Base-by-base conservation (phyloP, 2,888 invertebrate genomes). In the Thereva unica region DNA sequence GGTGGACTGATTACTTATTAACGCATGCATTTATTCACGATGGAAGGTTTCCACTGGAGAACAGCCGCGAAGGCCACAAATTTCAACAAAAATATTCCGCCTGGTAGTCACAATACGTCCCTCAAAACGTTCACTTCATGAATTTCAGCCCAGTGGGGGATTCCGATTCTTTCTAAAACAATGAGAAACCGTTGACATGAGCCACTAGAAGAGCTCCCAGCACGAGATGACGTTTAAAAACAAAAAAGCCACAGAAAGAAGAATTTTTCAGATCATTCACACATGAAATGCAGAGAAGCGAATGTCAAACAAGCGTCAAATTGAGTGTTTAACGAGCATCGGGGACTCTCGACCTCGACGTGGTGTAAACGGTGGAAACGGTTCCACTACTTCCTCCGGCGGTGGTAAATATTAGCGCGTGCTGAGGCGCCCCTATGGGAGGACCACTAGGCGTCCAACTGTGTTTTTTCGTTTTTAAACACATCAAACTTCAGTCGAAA, bases 391-490 rank as follows among this genome's bases (percentile, higher is more conserved):
- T 23, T 23, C 50, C 38, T 61, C 50, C 50, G 50, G 10, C 61
- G 50, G 61, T 50, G 61, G 61, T 50, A 67, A 73, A 74, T 65
- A 64, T 67, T 69, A 67, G 74, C 77, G 76, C 78, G 78, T 78
- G 78, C 78, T 78, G 79, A 76, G 78, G 77, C 75, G 75, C 75
- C 76, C 69, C 79, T 74, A 78, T 78, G 78, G 78, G 79, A 79
- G 78, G 78, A 78, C 78, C 71, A 73, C 71, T 35, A 70, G 71
- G 74, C 72, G 71, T 75, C 76, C 76, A 76, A 74, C 76, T 72
- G 76, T 34, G 72, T 54, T 64, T 65, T 71, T 70, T 71, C 38
- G 54, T 52, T 64, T 34, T 45, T 50, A 61, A 55, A 50, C 61
- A 61, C 50, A 45, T 59, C 59, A 50, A 61, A 23, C 23, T 42